Evolutionary conservation across 2,113 vertebrate genomes (phyloP), one percentile per base, ranked within the genome.

Genomic region (Centrocercus urophasianus): DNA sequence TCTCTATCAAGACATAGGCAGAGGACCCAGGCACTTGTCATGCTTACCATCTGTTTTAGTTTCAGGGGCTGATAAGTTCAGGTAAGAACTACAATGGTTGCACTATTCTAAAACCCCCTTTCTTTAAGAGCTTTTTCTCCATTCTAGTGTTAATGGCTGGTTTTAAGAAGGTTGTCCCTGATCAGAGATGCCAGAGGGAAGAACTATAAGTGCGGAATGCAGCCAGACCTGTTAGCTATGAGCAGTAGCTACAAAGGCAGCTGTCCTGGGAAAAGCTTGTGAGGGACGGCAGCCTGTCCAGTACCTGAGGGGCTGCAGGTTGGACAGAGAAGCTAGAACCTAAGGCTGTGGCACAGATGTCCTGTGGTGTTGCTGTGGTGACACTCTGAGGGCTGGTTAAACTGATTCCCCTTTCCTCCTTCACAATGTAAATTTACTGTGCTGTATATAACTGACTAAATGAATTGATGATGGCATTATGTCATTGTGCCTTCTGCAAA

Each of bases 201-300:
- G 61, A 86, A 30, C 38, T 61, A 8, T 27, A 36, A 56, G 19
- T 77, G 72, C 64, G 60, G 69, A 78, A 81, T 13, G 17, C 21
- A 52, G 30, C 27, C 85, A 85, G 75, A 79, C 67, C 34, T 75
- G 7, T 79, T 83, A 43, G 78, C 17, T 63, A 3, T 42, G 71
- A 57, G 36, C 42, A 63, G 40, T 22, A 52, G 64, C 32, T 43
- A 65, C 7, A n/a, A 38, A 76, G 36, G 25, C 69, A 13, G 34
- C 87, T 78, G 28, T 0, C 0, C 0, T 85, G 27, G 60, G 56
- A 83, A 52, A 83, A 80, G 10, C 36, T 12, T 40, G 38, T 2
- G 13, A 65, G 74, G 57, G 71, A 14, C n/a, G 70, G 36, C 60
- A 19, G 5, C 72, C 24, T 38, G 60, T 66, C 59, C 71, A 48